phyloP scores from a whole-genome alignment of 2,888 invertebrate genomes.

The Synanthedon andrenaeformis region DNA sequence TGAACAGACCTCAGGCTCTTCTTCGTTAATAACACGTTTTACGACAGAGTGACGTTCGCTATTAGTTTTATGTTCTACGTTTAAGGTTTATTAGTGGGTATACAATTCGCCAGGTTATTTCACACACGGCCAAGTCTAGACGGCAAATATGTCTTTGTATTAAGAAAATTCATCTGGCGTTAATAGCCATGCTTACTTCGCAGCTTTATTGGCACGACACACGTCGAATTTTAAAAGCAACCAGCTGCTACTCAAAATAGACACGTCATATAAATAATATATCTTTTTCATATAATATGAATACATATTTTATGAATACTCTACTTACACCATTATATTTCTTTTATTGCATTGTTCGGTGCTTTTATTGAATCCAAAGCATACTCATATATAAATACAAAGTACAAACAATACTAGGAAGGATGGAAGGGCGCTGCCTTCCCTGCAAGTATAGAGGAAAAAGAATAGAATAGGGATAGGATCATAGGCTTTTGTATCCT shows the following conservation, averaged over 20 bases:
- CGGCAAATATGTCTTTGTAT: constrained; percentile 40
- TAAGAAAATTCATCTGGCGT: constrained; percentile 29
- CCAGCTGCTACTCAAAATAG: background rate
- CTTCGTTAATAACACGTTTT: constrained; percentile 52
- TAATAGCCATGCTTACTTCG: constrained; percentile 10
- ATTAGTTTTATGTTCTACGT: constrained; percentile 61
- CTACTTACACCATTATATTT: too few species aligned
- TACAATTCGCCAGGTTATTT: constrained; percentile 58
- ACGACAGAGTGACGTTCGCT: constrained; percentile 54
- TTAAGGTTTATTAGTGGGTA: constrained; percentile 62
- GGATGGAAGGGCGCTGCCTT: too few species aligned
- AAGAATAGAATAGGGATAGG: too few species aligned
- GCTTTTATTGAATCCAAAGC: too few species aligned
- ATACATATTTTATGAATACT: too few species aligned
- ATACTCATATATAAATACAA: too few species aligned
- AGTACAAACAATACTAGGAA: too few species aligned
- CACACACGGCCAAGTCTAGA: constrained; percentile 62
- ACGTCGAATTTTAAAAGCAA: constrained; percentile 6
- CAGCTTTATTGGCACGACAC: constrained; percentile 8
- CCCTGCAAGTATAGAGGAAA: too few species aligned
- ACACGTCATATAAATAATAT: too few species aligned
- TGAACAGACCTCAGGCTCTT: constrained; percentile 19
- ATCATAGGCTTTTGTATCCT: too few species aligned
- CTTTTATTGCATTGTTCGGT: too few species aligned
- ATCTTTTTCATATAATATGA: too few species aligned